Conservation (phyloP, 1,140 invertebrate species). For the Akabosia matsudoensis region DNA sequence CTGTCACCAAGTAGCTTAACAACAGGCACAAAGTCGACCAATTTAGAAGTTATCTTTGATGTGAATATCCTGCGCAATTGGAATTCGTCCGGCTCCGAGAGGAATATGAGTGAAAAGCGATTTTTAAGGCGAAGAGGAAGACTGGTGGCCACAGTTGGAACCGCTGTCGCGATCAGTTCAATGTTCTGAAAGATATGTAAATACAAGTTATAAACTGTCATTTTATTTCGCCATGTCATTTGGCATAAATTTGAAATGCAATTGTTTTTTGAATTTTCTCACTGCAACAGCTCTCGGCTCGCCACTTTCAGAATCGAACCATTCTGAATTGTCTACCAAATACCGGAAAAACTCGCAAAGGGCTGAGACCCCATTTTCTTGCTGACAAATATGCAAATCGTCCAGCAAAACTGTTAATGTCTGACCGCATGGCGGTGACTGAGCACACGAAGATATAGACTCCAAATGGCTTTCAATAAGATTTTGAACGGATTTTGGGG, state of each 20-base stretch:
- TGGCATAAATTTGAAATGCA: too few species aligned
- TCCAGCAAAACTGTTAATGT: background rate
- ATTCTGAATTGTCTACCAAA: background rate
- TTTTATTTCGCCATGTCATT: background rate
- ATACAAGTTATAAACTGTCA: background rate
- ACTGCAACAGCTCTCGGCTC: background rate
- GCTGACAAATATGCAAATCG: background rate
- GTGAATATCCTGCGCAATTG: slow-evolving; percentile 1
- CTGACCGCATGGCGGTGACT: background rate
- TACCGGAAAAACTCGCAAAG: background rate
- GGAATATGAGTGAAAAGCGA: background rate
- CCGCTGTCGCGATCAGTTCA: too few species aligned
- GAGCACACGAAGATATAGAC: background rate
- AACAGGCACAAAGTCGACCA: background rate
- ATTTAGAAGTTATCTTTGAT: background rate
- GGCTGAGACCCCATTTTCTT: background rate
- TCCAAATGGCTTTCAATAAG: background rate
- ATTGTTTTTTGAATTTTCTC: background rate
- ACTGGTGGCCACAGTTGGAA: background rate
- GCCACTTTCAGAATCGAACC: background rate
- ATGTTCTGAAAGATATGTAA: too few species aligned
- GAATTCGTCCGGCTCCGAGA: background rate
- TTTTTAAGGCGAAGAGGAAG: too few species aligned
- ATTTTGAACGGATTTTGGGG: background rate
- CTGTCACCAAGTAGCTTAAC: background rate